Evolutionary conservation across 30 jellyfish, hydroid and myxozoan genomes (phyloP).

Genomic region (Haliclystus octoradiatus): DNA sequence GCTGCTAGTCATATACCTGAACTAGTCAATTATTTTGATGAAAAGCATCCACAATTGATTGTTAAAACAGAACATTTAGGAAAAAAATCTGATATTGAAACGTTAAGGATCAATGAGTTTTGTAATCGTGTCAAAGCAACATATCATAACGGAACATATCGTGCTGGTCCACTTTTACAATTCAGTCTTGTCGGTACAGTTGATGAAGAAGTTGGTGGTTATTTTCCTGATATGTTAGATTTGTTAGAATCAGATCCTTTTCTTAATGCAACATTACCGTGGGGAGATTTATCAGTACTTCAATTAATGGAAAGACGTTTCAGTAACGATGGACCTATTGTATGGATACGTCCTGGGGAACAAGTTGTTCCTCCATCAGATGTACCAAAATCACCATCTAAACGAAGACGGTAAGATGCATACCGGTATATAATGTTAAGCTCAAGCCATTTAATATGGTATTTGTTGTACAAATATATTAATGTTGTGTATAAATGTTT

Average conservation of each 20-base stretch:
- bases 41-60: constrained; percentile 53
- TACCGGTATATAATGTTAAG: background rate
- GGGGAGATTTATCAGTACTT: constrained; percentile 80
- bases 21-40: constrained; percentile 59
- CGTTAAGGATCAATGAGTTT: constrained; percentile 60
- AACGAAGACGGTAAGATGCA: constrained; percentile 42
- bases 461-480: background rate
- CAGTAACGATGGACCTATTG: constrained; percentile 94
- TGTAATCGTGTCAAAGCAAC: constrained; percentile 51
- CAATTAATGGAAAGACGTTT: constrained; percentile 47
- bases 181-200: constrained; percentile 93
- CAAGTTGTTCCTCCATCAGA: constrained; percentile 94
- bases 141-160: constrained; percentile 73
- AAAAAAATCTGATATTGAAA: constrained; percentile 67
- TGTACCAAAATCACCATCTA: constrained; percentile 66
- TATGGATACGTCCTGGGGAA: constrained; percentile 98
- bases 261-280: constrained; percentile 73
- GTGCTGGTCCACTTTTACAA: constrained; percentile 81
- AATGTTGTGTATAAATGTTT: background rate
- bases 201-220: constrained; percentile 90
- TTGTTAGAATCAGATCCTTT: constrained; percentile 79
- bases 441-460: background rate
- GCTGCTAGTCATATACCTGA: constrained; percentile 83
- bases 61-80: constrained; percentile 81
- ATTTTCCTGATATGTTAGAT: constrained; percentile 71